Base-by-base conservation (phyloP, 2,888 invertebrate species). In the Pediacus dermestoides region DNA sequence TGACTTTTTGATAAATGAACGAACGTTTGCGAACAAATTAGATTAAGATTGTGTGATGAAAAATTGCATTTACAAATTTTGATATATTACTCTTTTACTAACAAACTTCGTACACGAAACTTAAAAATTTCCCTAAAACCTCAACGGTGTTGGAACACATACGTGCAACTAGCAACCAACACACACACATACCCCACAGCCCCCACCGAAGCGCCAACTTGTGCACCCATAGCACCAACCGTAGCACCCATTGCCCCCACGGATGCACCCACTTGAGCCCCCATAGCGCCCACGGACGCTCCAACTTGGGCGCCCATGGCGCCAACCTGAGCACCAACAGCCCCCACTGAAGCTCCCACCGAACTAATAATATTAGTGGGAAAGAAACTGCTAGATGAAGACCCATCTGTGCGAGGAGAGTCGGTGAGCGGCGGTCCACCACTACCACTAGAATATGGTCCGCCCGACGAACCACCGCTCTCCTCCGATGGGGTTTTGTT, bases 401-500 rank as follows among this genome's bases (percentile, higher is more conserved):
- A 41, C 10, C 48, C 37, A 30, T 58, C 61, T 38, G 69, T 68
- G 64, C 67, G 68, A 60, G 73, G 74, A 75, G 74, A 80, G 76
- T 76, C 77, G 73, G 64, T 77, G 75, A 80, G 64, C 68, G 83
- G 76, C 73, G 85, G 80, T 34, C 71, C 68, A 31, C 66, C 61
- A 37, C 55, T 52, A 23, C 70, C 68, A n/a, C 64, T 54, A 41
- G 65, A 60, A 68, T 70, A 67, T 16, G 57, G 66, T 53, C 74
- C 71, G 59, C 74, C 73, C 53, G 70, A 68, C 57, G 78, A 77
- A 68, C 85, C 85, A 71, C 81, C 81, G 75, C 89, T 89, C 76
- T 90, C 90, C 70, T 88, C 88, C 67, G 89, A 89, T 64, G 89
- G 90, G 77, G 89, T 89, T 78, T 85, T 88, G 72, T 82, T 77